phyloP scores from a whole-genome alignment of 2,113 vertebrate genomes.

The Chionis minor region DNA sequence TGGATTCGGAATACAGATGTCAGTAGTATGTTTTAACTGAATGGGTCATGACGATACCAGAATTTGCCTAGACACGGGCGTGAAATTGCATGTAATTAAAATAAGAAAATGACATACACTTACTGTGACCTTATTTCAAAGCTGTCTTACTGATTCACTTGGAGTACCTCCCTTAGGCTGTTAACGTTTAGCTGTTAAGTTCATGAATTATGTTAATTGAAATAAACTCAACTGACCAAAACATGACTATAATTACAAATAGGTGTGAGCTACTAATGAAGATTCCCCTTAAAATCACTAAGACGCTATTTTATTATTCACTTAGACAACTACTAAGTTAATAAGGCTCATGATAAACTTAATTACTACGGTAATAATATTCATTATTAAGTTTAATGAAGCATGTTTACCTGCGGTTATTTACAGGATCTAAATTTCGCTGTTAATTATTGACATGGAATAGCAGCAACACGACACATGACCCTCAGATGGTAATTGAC shows the following conservation, averaged over 20 bases:
- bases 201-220: constrained; percentile 21
- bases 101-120: not conserved
- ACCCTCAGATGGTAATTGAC: not conserved
- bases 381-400: not conserved
- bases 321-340: not conserved
- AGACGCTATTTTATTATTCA: not conserved
- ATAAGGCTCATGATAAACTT: not conserved
- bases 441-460: not conserved
- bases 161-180: not conserved
- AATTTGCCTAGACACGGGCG: not conserved
- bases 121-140: constrained; percentile 5
- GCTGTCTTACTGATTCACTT: not conserved
- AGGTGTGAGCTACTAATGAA: not conserved
- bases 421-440: not conserved
- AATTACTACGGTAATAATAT: not conserved
- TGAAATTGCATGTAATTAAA: not conserved
- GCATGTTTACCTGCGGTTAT: not conserved
- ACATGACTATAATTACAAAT: not conserved
- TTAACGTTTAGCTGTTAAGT: not conserved
- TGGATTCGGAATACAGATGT: not conserved
- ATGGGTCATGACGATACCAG: not conserved
- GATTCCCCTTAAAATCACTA: not conserved
- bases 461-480: not conserved
- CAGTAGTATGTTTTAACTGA: not conserved
- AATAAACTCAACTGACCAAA: constrained; percentile 35